These are phyloP conservation scores for Cichladusa arquata DNA, from an alignment of 2,113 vertebrate genomes.

Conservation along the genomic window DNA sequence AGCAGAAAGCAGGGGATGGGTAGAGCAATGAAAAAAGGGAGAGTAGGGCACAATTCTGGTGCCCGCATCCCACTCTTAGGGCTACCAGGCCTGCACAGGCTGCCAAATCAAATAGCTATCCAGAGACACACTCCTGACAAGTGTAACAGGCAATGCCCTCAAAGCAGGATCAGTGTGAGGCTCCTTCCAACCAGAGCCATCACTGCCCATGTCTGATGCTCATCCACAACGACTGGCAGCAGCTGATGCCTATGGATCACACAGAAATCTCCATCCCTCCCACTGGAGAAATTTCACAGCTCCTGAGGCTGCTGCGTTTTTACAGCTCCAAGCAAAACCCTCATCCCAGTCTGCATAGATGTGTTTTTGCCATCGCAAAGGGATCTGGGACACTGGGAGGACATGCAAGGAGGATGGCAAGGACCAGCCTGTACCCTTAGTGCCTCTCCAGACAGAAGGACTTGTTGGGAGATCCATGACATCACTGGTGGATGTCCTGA, in stretches of 20 bases:
- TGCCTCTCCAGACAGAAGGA: background rate
- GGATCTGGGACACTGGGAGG: background rate
- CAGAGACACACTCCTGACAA: background rate
- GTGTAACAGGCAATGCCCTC: background rate
- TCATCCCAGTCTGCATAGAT: background rate
- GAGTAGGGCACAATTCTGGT: background rate
- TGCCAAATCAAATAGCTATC: conserved; percentile 42
- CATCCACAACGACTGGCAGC: conserved; percentile 19
- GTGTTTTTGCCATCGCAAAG: background rate
- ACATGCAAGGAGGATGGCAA: background rate
- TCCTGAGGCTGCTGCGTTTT: background rate
- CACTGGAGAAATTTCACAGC: background rate
- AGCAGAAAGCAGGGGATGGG: background rate
- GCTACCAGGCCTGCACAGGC: background rate
- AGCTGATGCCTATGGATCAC: background rate
- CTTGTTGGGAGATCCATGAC: background rate
- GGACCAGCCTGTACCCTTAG: background rate
- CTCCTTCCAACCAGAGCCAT: background rate
- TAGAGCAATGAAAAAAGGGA: background rate
- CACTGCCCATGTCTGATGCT: background rate
- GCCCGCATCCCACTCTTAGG: background rate
- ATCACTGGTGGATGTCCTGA: background rate
- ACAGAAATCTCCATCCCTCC: background rate
- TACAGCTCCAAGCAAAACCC: background rate
- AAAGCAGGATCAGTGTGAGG: background rate